Conservation (phyloP, 2,797 vertebrate species). For the Acanthurus lineatus region DNA sequence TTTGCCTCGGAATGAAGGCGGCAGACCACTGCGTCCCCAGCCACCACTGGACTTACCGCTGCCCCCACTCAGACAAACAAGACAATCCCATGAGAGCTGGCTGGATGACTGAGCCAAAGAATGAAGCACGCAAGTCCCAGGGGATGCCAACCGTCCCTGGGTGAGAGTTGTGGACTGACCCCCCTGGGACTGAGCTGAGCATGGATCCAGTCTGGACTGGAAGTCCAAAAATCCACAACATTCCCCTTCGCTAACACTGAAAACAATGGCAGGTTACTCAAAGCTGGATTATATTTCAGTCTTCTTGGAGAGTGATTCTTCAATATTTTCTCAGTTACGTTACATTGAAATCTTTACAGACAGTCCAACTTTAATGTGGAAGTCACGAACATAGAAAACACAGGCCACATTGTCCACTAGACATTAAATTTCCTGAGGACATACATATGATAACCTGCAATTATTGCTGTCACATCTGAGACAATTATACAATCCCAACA, state of each 20-base stretch:
- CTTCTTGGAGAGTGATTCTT: conserved; percentile 9
- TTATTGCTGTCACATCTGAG: conserved; percentile 63
- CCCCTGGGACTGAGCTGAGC: conserved; percentile 19
- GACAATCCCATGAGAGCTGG: conserved; percentile 56
- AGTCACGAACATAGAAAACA: conserved; percentile 39
- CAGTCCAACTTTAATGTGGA: conserved; percentile 21
- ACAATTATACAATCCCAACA: conserved; percentile 69
- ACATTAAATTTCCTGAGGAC: conserved; percentile 52
- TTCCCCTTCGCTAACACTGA: conserved; percentile 16
- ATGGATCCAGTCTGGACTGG: conserved; percentile 45
- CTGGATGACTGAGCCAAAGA: conserved; percentile 60
- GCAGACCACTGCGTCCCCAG: conserved; percentile 50
- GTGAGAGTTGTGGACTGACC: conserved; percentile 43
- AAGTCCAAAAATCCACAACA: conserved; percentile 25
- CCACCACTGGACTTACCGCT: conserved; percentile 61
- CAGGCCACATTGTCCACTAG: conserved; percentile 54
- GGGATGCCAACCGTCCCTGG: conserved; percentile 56
- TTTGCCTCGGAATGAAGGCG: conserved; percentile 45
- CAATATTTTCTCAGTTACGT: conserved; percentile 24
- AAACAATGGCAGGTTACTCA: conserved; percentile 13
- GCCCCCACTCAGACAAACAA: conserved; percentile 58
- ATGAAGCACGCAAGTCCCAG: conserved; percentile 52
- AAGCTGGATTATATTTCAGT: conserved; percentile 16
- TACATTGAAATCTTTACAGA: conserved; percentile 18
- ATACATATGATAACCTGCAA: conserved; percentile 66